These are phyloP conservation scores for Florisuga fusca DNA, from an alignment of 2,797 vertebrate species.

Conservation along the genomic window DNA sequence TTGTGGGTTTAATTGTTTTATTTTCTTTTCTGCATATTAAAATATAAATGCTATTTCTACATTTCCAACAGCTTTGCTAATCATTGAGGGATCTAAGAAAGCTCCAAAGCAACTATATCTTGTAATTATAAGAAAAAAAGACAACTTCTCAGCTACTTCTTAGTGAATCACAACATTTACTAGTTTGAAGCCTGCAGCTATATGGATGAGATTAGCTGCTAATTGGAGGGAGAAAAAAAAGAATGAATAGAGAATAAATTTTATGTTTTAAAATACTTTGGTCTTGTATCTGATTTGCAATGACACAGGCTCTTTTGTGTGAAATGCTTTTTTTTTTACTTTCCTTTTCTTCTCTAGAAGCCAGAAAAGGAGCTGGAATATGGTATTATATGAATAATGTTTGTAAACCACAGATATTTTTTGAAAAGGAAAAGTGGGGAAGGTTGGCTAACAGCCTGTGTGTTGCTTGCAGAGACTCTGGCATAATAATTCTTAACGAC, in stretches of 20 bases:
- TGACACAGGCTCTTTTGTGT: neutral
- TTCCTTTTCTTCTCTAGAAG: neutral
- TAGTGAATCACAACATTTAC: constrained; percentile 75
- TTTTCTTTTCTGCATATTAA: constrained; percentile 72
- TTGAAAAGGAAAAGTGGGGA: neutral
- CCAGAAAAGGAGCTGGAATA: neutral
- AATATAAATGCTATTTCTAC: constrained; percentile 68
- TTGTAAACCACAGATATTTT: neutral
- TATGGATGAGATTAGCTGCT: constrained; percentile 74
- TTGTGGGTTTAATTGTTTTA: constrained; percentile 56
- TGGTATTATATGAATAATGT: neutral
- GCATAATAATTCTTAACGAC: neutral
- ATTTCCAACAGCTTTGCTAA: constrained; percentile 74
- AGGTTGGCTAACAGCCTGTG: neutral
- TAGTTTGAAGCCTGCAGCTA: constrained; percentile 67
- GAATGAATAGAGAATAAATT: constrained; percentile 70
- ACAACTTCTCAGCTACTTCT: constrained; percentile 61
- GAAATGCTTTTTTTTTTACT: neutral
- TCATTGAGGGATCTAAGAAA: constrained; percentile 74
- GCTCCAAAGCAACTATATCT: constrained; percentile 77
- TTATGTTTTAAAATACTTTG: constrained; percentile 56
- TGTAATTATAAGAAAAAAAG: constrained; percentile 78
- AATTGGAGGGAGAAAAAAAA: constrained; percentile 71
- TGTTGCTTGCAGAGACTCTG: neutral
- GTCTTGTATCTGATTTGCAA: constrained; percentile 56